Evolutionary conservation across 2,888 invertebrate genomes (phyloP).

Genomic region (Archaeoteleia sp.): DNA sequence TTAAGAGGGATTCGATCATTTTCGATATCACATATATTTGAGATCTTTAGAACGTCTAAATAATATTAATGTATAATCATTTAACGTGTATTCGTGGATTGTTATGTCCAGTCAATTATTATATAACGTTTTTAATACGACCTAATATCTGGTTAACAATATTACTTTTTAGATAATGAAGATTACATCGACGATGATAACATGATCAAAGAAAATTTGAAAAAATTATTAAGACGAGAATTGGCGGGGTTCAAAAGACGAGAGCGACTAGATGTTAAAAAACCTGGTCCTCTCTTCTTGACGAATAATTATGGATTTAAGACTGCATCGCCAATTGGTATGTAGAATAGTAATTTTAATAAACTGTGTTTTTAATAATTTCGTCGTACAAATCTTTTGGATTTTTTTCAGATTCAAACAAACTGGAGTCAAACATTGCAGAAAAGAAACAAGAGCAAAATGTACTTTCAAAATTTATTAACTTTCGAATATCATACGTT

Average conservation of each 20-base stretch:
- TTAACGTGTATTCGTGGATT: too few species aligned
- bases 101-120: slow-evolving; percentile 68
- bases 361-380: too few species aligned
- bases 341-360: slow-evolving; percentile 20
- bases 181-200: slow-evolving; percentile 63
- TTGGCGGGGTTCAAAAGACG: slow-evolving; percentile 87
- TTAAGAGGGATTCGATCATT: too few species aligned
- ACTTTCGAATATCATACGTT: too few species aligned
- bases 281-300: slow-evolving; percentile 91
- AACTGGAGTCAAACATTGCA: too few species aligned
- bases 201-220: slow-evolving; percentile 60
- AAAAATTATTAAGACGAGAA: slow-evolving; percentile 63
- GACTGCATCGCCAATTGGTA: slow-evolving; percentile 54
- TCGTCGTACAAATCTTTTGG: too few species aligned
- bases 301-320: slow-evolving; percentile 79
- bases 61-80: too few species aligned
- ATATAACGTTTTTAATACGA: not conserved
- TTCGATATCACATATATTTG: too few species aligned
- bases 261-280: slow-evolving; percentile 94
- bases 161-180: slow-evolving; percentile 64
- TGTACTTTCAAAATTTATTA: too few species aligned
- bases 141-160: not conserved
- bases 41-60: too few species aligned
- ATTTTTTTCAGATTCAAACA: too few species aligned
- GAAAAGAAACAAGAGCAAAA: too few species aligned